These are phyloP conservation scores for Cyanoliseus patagonus DNA, from an alignment of 2,113 vertebrate species.

Conservation along the genomic window DNA sequence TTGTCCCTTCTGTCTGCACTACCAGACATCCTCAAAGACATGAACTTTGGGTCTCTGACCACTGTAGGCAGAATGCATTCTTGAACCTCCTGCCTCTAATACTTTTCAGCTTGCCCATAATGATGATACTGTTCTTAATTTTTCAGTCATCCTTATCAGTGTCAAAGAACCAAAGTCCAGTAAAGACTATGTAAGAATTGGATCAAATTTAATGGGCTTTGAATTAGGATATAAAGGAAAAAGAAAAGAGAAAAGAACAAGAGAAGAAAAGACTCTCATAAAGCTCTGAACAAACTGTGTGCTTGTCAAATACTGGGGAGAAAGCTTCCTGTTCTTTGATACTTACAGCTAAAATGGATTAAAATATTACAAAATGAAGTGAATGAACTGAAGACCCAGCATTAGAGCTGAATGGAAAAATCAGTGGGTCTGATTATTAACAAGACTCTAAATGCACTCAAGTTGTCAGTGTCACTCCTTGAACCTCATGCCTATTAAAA, in stretches of 20 bases:
- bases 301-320: not conserved
- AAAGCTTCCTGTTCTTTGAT: not conserved
- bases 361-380: not conserved
- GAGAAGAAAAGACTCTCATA: not conserved
- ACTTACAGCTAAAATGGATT: not conserved
- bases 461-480: slow-evolving; percentile 39
- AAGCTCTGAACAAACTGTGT: not conserved
- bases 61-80: not conserved
- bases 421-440: slow-evolving; percentile 28
- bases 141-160: not conserved
- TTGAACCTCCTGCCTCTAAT: not conserved
- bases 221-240: not conserved
- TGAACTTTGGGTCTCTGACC: not conserved
- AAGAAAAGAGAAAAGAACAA: not conserved
- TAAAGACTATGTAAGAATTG: not conserved
- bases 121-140: not conserved
- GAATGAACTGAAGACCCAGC: not conserved
- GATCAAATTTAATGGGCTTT: not conserved
- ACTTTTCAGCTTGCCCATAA: not conserved
- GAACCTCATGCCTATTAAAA: slow-evolving; percentile 56
- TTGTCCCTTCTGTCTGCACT: not conserved
- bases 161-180: not conserved
- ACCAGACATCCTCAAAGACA: not conserved
- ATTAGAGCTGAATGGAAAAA: slow-evolving; percentile 31
- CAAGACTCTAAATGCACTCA: slow-evolving; percentile 46